Base-by-base conservation (phyloP, 2,113 vertebrate species). In the Limanda limanda region DNA sequence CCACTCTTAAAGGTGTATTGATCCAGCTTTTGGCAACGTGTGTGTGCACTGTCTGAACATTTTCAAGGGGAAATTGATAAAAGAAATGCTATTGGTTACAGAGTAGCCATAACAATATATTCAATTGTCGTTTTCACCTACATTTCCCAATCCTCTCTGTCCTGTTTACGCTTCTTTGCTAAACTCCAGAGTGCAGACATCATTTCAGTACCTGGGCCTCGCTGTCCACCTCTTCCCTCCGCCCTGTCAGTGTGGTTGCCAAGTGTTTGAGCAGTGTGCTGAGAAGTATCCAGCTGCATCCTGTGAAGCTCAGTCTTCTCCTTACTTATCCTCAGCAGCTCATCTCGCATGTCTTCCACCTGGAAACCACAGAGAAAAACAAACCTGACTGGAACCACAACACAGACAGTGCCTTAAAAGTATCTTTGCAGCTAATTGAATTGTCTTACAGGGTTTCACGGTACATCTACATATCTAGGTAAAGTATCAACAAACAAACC, bases 261-360 rank as follows among this genome's bases (percentile, higher is more conserved):
- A 74, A 89, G 92, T 56, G 69, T 86, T 57, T 89, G 94, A 24
- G 81, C 62, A 63, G 87, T 52, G 79, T 90, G 81, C 60, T 82
- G 92, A 18, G 93, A 91, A 40, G 93, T 85, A 88, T 95, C 93
- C 76, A 78, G 86, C 14, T 89, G 92, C 31, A 94, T 88, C 1
- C 85, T 88, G 1, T 96, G 95, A 76, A 97, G 88, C 57, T 94
- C 93, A 12, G 69, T 82, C 42, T 92, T 94, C 60, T 96, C 93
- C 0, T 94, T 93, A 91, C 94, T 96, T 23, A 90, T 92, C 94
- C 94, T 95, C 72, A 92, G 58, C 67, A 98, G 95, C 23, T 97
- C 96, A 10, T 88, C 86, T 8, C 88, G 95, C 82, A 98, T 93
- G 74, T 95, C 95, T 73, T 97, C 96, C 83, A 98, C 92, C 97